Base-by-base conservation (phyloP, 2,113 vertebrate species). In the Spheniscus mendiculus region DNA sequence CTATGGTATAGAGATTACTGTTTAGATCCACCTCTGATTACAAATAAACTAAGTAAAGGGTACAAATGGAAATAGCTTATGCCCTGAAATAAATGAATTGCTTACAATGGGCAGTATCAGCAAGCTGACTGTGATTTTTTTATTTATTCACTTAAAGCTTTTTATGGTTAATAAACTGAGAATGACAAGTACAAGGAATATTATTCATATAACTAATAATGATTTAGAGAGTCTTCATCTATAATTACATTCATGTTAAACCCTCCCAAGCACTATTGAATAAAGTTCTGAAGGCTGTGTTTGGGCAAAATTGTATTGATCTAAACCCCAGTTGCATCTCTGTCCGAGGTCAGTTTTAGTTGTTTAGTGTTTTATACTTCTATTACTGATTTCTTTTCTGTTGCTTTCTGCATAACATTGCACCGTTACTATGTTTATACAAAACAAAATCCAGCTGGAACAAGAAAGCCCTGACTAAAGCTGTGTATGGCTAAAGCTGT, bases 161-260 rank as follows among this genome's bases (percentile, higher is more conserved):
- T 93, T 89, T 71, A 71, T 93, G 61, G 56, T 77, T 94, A 95
- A 89, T 74, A 91, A 95, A 18, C 17, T 49, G 34, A 92, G 55
- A 92, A 85, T 86, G 52, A 69, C 34, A 72, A 80, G 21, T 38
- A 21, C 58, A 56, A 76, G 21, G 32, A 69, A 56, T 87, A 58
- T 87, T 73, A 87, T 72, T 83, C 27, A 61, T 83, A 18, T 42
- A 85, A 50, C 30, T 86, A 89, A 85, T 80, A 50, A 67, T 52
- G 53, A 83, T 58, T 85, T 86, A 77, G 11, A 73, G 15, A 77
- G 30, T 70, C 71, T 89, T 92, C 32, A 81, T 88, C 18, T 29
- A 30, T 83, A 73, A 91, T 73, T 73, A 44, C 1, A 1, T 81
- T 89, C 0, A 0, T 47, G 16, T 78, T 66, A 91, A 90, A 58